A percentile compares a stretch with the other conserved stretches of the same genome.
Evolutionary conservation across 2,888 invertebrate genomes (phyloP).

Genomic region (Neelides folsomi): DNA sequence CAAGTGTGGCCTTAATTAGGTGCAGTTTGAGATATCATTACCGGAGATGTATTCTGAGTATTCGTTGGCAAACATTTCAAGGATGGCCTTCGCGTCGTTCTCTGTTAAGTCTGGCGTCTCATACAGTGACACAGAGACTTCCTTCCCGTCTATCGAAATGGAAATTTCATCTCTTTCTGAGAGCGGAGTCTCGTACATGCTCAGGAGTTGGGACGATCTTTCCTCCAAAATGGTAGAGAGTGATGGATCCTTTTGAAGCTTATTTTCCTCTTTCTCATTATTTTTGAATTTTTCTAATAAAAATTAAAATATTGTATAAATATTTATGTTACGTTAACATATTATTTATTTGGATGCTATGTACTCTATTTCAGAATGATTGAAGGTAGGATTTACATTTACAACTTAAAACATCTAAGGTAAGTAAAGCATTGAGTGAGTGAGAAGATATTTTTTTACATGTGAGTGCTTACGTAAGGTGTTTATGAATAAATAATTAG

Average conservation of each 20-base stretch:
- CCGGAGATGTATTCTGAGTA: slow-evolving; percentile 70
- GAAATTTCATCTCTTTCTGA: slow-evolving; percentile 68
- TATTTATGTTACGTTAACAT: not conserved
- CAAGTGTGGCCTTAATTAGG: not conserved
- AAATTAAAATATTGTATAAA: no score
- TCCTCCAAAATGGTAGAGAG: slow-evolving; percentile 83
- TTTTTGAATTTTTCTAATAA: no score
- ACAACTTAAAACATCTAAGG: no score
- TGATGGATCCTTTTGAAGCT: slow-evolving; percentile 60
- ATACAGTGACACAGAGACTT: slow-evolving; percentile 77
- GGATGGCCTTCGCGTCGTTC: slow-evolving; percentile 78
- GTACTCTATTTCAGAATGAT: no score
- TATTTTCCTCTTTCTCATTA: not conserved
- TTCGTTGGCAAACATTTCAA: slow-evolving; percentile 89
- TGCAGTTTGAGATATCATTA: slow-evolving; percentile 33
- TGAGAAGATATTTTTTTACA: no score
- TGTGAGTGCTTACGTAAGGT: no score
- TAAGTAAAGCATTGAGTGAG: no score
- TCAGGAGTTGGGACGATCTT: slow-evolving; percentile 56
- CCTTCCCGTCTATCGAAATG: slow-evolving; percentile 81
- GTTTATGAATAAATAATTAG: no score
- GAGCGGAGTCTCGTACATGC: slow-evolving; percentile 67
- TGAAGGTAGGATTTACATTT: no score
- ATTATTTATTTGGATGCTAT: not conserved
- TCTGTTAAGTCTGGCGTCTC: slow-evolving; percentile 86